These are phyloP conservation scores for Telenomus remus DNA, from an alignment of 1,140 invertebrate genomes.

Conservation along the genomic window DNA sequence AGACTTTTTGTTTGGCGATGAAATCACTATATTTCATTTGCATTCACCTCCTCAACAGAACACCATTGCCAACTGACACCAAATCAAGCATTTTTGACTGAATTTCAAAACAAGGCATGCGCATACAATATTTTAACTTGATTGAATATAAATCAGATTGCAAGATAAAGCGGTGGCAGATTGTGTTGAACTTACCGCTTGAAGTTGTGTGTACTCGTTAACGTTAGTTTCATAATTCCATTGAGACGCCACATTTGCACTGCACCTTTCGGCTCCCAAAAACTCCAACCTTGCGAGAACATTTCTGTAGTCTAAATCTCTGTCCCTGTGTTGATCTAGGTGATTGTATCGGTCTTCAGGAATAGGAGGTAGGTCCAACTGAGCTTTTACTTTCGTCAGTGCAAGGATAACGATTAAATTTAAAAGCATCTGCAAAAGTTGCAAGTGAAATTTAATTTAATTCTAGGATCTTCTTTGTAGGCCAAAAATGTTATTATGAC, in stretches of 20 bases:
- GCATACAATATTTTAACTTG: no score
- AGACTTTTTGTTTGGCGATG: no score
- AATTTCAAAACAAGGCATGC: no score
- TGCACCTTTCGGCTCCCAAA: conserved; percentile 84
- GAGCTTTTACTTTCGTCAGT: conserved; percentile 53
- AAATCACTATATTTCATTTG: no score
- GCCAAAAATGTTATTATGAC: no score
- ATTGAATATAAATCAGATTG: no score
- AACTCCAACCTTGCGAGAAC: conserved; percentile 83
- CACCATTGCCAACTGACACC: no score
- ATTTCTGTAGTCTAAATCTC: conserved; percentile 63
- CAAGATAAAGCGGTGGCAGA: no score
- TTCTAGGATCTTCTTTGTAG: no score
- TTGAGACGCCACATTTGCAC: conserved; percentile 87
- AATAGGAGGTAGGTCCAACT: conserved; percentile 68
- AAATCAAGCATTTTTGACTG: no score
- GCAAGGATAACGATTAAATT: conserved; percentile 47
- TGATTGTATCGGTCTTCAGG: conserved; percentile 51
- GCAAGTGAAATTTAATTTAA: not conserved
- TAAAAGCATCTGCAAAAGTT: conserved; percentile 50
- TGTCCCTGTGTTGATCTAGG: conserved; percentile 45
- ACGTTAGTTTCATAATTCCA: conserved; percentile 93
- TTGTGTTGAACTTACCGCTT: conserved; percentile 81
- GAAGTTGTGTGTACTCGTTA: conserved; percentile 86
- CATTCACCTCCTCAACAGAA: no score